phyloP scores from a whole-genome alignment of 1,140 invertebrate species.

The Lepidurus packardi region DNA sequence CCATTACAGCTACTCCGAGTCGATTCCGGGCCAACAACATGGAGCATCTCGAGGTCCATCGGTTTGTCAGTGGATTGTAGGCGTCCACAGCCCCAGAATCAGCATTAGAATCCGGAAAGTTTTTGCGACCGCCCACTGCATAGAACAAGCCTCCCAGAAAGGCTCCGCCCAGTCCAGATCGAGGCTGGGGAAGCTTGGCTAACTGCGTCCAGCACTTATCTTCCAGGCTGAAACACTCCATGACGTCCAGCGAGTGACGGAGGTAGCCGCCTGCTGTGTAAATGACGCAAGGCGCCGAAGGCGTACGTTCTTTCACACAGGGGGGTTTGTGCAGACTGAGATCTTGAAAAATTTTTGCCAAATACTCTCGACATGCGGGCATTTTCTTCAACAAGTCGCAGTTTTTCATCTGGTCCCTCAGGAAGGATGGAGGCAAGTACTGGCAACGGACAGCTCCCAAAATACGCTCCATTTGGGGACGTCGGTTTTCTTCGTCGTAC shows the following conservation, averaged over 20 bases:
- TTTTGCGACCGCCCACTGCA: constrained; percentile 84
- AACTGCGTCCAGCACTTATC: constrained; percentile 75
- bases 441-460: constrained; percentile 80
- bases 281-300: constrained; percentile 78
- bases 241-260: constrained; percentile 71
- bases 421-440: constrained; percentile 81
- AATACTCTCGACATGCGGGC: constrained; percentile 79
- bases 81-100: constrained; percentile 66
- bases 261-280: constrained; percentile 86
- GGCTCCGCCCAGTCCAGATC: constrained; percentile 80
- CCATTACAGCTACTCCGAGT: constrained; percentile 85
- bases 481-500: constrained; percentile 74
- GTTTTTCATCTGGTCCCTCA: constrained; percentile 82
- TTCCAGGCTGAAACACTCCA: constrained; percentile 81
- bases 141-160: constrained; percentile 75
- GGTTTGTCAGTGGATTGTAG: constrained; percentile 68
- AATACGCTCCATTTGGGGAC: constrained; percentile 78
- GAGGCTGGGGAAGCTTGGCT: constrained; percentile 67
- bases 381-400: constrained; percentile 80
- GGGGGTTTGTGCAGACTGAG: constrained; percentile 74
- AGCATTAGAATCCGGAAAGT: constrained; percentile 70
- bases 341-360: constrained; percentile 80
- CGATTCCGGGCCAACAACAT: constrained; percentile 79
- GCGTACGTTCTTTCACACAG: constrained; percentile 69
- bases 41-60: constrained; percentile 69